phyloP scores from a whole-genome alignment of 2,888 invertebrate species.

The Nomada lathburiana region DNA sequence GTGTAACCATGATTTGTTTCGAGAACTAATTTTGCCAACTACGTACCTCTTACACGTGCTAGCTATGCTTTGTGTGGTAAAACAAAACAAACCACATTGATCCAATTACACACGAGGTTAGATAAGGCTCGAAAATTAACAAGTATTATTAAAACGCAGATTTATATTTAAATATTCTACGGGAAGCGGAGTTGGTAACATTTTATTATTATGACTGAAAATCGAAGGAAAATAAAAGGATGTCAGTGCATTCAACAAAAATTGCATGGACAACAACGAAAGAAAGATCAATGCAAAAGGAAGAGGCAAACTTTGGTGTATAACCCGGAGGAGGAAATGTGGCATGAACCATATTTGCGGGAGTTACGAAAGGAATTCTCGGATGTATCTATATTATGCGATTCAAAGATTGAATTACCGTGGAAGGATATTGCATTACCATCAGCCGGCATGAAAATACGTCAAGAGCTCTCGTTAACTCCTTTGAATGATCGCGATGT shows the following conservation, averaged over 20 bases:
- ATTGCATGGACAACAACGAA: constrained; percentile 25
- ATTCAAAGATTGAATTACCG: constrained; percentile 78
- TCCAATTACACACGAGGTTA: constrained; percentile 37
- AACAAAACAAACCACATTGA: constrained; percentile 43
- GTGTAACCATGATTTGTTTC: neutral
- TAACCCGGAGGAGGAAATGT: constrained; percentile 75
- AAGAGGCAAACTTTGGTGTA: constrained; percentile 74
- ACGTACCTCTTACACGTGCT: neutral
- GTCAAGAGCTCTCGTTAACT: constrained; percentile 49
- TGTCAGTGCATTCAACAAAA: constrained; percentile 46
- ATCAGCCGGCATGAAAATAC: constrained; percentile 68
- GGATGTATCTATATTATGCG: constrained; percentile 71
- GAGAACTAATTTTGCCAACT: neutral
- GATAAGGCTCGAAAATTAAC: constrained; percentile 34
- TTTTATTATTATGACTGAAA: constrained; percentile 26
- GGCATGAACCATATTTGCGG: constrained; percentile 78
- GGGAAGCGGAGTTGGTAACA: neutral
- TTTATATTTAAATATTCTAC: constrained; percentile 5
- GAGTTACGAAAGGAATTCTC: constrained; percentile 73
- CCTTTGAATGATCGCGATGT: neutral
- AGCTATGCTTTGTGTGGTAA: neutral
- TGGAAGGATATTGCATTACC: constrained; percentile 78
- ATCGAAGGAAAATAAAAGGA: constrained; percentile 28
- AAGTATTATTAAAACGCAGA: constrained; percentile 31
- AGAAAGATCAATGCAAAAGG: constrained; percentile 60